These are phyloP conservation scores for Cephalopholis sonnerati DNA, from an alignment of 2,113 vertebrate species.

Conservation along the genomic window DNA sequence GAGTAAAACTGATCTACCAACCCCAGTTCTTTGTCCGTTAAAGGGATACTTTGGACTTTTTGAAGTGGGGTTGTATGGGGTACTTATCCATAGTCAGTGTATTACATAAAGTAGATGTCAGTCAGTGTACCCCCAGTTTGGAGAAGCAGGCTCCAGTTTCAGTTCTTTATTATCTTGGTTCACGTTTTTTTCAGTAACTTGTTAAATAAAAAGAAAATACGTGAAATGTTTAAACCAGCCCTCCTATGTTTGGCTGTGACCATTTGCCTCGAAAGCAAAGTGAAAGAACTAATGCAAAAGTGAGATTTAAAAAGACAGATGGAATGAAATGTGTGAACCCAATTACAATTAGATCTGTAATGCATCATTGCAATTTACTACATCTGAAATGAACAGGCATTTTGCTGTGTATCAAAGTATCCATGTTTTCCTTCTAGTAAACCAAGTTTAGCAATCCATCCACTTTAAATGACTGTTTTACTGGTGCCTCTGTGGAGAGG, in stretches of 20 bases:
- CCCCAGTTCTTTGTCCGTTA: background rate
- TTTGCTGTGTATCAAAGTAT: background rate
- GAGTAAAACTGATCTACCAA: background rate
- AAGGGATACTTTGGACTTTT: background rate
- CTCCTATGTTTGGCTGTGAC: background rate
- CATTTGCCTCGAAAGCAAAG: background rate
- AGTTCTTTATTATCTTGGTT: background rate
- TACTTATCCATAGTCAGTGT: too few relatives aligned
- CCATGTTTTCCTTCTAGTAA: background rate
- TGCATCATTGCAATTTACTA: background rate
- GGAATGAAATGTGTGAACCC: background rate
- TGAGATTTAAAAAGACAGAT: conserved; percentile 6
- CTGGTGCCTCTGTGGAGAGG: background rate
- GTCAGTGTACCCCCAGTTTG: too few relatives aligned
- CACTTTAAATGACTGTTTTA: background rate
- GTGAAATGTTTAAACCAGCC: background rate
- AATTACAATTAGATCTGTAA: background rate
- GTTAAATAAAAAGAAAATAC: background rate
- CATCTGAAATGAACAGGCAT: background rate
- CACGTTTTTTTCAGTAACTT: background rate
- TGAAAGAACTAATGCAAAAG: conserved; percentile 1
- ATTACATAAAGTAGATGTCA: too few relatives aligned
- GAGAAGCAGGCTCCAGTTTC: background rate
- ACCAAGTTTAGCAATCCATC: background rate
- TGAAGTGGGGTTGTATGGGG: too few relatives aligned